Conservation (phyloP, 2,888 invertebrate species). For the Mimas tiliae region DNA sequence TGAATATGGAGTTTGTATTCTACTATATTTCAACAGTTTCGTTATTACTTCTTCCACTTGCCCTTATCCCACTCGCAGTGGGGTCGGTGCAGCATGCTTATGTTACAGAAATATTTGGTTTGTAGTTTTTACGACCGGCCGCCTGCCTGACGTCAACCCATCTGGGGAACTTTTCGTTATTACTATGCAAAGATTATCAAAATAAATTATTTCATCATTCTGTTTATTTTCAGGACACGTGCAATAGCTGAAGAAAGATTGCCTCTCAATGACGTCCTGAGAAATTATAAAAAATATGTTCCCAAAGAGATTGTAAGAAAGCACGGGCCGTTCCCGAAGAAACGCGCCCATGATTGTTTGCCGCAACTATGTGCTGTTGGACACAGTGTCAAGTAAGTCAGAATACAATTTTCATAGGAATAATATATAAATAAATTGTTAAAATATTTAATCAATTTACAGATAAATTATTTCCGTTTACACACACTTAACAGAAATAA, state of each 20-base stretch:
- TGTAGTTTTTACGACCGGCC: too few relatives aligned
- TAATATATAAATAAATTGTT: too few relatives aligned
- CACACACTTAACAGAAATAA: not conserved
- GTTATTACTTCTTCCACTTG: too few relatives aligned
- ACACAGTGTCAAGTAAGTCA: slow-evolving; percentile 85
- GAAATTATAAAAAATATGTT: slow-evolving; percentile 92
- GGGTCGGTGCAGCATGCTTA: too few relatives aligned
- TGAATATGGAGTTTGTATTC: too few relatives aligned
- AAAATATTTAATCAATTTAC: too few relatives aligned
- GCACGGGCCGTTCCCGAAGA: slow-evolving; percentile 90
- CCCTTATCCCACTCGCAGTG: too few relatives aligned
- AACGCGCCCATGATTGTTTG: slow-evolving; percentile 88
- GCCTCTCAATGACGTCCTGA: slow-evolving; percentile 87
- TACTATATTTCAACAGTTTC: too few relatives aligned
- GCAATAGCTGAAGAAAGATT: slow-evolving; percentile 91
- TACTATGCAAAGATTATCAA: not conserved
- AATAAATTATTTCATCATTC: not conserved
- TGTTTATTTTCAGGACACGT: slow-evolving; percentile 80
- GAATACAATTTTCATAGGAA: not conserved
- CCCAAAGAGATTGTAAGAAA: slow-evolving; percentile 91
- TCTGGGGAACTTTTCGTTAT: too few relatives aligned
- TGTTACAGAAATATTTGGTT: too few relatives aligned
- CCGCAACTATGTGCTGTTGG: slow-evolving; percentile 76
- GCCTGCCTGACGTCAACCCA: too few relatives aligned
- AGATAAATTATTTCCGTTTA: too few relatives aligned